phyloP scores from a whole-genome alignment of 2,797 vertebrate genomes.

The Hypotaenidia okinawae region DNA sequence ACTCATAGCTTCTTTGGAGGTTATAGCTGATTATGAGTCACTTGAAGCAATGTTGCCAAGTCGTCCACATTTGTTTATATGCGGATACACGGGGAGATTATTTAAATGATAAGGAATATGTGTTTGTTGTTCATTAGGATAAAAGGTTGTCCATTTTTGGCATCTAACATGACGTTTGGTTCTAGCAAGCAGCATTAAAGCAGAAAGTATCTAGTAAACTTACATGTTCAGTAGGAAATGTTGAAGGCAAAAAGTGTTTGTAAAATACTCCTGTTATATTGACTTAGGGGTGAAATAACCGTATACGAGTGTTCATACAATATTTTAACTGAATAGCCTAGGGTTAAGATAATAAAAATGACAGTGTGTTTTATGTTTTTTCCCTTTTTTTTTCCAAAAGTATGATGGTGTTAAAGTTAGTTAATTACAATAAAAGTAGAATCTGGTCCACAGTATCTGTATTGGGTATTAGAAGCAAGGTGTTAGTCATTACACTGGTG shows the following conservation, averaged over 20 bases:
- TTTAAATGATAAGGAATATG: background rate
- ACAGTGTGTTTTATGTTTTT: background rate
- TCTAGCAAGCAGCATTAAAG: background rate
- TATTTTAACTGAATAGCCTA: background rate
- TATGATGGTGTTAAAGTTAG: background rate
- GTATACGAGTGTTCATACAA: accelerated
- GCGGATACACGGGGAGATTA: background rate
- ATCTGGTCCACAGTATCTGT: background rate
- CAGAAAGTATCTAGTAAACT: background rate
- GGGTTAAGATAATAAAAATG: background rate
- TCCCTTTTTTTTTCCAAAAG: background rate
- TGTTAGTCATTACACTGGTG: background rate
- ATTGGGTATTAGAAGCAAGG: background rate
- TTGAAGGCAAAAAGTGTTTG: background rate
- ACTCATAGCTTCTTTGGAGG: background rate
- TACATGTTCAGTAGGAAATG: background rate
- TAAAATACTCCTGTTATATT: background rate
- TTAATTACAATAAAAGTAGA: background rate
- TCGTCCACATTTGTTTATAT: background rate
- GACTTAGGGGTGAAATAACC: background rate
- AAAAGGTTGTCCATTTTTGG: background rate
- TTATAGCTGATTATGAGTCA: background rate
- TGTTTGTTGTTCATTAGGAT: background rate
- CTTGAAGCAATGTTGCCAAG: background rate
- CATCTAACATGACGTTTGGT: background rate